Conservation (phyloP, 2,113 vertebrate species). For the Fulmarus glacialis region DNA sequence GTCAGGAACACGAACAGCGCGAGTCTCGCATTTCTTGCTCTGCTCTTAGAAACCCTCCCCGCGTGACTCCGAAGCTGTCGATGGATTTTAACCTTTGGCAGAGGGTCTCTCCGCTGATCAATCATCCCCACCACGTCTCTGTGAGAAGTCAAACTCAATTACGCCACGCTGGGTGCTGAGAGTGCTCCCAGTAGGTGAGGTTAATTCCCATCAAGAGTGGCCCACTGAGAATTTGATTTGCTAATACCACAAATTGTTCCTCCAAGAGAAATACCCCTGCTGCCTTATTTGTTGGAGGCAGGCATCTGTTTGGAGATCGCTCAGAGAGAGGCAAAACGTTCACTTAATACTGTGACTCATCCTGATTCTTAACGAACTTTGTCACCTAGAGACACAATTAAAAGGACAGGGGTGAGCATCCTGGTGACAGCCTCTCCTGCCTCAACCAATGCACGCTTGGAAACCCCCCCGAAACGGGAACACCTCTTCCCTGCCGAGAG, state of each 20-base stretch:
- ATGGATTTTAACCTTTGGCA: not conserved
- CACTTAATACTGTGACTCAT: not conserved
- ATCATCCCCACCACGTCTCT: not conserved
- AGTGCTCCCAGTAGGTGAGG: not conserved
- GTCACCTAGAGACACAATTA: not conserved
- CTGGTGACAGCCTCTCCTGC: not conserved
- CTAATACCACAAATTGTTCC: constrained; percentile 2
- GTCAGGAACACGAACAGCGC: fast-evolving
- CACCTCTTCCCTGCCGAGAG: not conserved
- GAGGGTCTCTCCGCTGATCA: not conserved
- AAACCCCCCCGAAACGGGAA: not conserved
- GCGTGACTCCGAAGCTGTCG: not conserved
- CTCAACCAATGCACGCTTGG: not conserved
- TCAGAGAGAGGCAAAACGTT: not conserved
- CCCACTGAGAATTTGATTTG: constrained; percentile 17
- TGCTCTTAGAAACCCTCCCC: not conserved
- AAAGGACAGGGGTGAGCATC: not conserved
- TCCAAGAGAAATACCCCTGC: not conserved
- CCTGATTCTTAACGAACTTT: not conserved
- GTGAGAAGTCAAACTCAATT: constrained; percentile 7
- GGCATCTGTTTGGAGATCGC: not conserved
- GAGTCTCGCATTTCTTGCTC: not conserved
- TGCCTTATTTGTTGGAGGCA: not conserved
- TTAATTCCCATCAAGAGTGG: constrained; percentile 46
- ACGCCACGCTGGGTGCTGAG: fast-evolving